These are phyloP conservation scores for Eumeta japonica DNA, from an alignment of 1,140 invertebrate species.

Conservation along the genomic window DNA sequence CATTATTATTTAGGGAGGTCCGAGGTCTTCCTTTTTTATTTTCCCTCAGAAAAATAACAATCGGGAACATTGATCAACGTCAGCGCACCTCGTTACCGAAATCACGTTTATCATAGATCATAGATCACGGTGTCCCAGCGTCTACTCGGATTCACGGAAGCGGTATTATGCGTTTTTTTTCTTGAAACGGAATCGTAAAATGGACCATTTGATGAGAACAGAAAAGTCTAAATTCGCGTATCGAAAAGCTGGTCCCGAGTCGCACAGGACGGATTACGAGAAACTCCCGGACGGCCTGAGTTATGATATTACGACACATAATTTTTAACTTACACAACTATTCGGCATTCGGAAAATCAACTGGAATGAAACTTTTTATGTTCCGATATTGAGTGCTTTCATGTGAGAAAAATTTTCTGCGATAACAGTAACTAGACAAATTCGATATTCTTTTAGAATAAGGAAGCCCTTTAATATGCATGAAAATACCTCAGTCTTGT, in stretches of 20 bases:
- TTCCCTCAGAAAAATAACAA: slow-evolving; percentile 40
- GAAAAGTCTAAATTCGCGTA: slow-evolving; percentile 12
- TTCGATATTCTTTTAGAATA: too few relatives aligned
- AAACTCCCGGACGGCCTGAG: slow-evolving; percentile 31
- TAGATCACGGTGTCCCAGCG: slow-evolving; percentile 52
- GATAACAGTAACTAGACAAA: too few relatives aligned
- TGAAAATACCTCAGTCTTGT: too few relatives aligned
- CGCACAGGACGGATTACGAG: slow-evolving; percentile 49
- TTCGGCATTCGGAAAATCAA: too few relatives aligned
- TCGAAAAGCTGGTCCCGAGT: slow-evolving; percentile 22
- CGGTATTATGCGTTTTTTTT: neutral
- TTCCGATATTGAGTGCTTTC: too few relatives aligned
- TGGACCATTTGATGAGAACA: slow-evolving; percentile 10
- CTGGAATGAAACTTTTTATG: too few relatives aligned
- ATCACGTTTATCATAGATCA: slow-evolving; percentile 53
- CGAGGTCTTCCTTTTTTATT: slow-evolving; percentile 42
- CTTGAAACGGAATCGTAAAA: too few relatives aligned
- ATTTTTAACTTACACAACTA: slow-evolving; percentile 28
- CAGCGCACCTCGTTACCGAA: slow-evolving; percentile 42
- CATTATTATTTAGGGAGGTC: slow-evolving; percentile 40
- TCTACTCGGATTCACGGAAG: slow-evolving; percentile 17
- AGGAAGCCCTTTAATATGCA: too few relatives aligned
- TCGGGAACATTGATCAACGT: slow-evolving; percentile 38
- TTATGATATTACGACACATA: slow-evolving; percentile 40
- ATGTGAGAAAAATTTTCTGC: too few relatives aligned